phyloP scores from a whole-genome alignment of 2,113 vertebrate genomes.

The Silurus glanis region DNA sequence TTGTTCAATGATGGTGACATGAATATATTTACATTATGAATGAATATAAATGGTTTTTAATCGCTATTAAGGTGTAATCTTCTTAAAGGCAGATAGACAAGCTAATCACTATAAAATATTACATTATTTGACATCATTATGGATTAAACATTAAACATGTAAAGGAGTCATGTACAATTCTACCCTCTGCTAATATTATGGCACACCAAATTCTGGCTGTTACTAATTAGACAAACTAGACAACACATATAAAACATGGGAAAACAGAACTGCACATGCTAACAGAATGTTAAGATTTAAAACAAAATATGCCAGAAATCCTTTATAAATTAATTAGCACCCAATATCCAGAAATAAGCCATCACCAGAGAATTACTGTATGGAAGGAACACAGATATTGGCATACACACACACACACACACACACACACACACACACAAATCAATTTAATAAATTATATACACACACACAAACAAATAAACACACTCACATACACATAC shows the following conservation, averaged over 20 bases:
- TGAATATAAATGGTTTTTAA: not conserved
- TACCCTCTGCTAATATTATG: not conserved
- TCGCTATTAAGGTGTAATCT: no score
- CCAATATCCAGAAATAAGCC: not conserved
- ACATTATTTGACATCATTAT: not conserved
- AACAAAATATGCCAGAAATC: not conserved
- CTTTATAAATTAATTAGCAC: not conserved
- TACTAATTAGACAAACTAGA: not conserved
- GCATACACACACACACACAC: no score
- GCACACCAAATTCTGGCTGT: not conserved
- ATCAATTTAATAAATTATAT: no score
- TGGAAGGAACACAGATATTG: not conserved
- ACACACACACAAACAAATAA: no score
- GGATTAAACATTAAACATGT: not conserved
- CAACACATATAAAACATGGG: not conserved
- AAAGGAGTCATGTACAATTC: no score
- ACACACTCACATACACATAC: no score
- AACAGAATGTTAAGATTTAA: not conserved
- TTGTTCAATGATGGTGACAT: slow-evolving; percentile 19
- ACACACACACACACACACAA: no score
- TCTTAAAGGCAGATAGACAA: not conserved
- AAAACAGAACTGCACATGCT: not conserved
- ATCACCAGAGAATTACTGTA: not conserved
- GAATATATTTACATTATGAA: slow-evolving; percentile 4
- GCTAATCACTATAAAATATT: not conserved